Evolutionary conservation across 1,140 invertebrate genomes (phyloP), one percentile per base, ranked within the genome.

Genomic region (Drosophila tropicalis): DNA sequence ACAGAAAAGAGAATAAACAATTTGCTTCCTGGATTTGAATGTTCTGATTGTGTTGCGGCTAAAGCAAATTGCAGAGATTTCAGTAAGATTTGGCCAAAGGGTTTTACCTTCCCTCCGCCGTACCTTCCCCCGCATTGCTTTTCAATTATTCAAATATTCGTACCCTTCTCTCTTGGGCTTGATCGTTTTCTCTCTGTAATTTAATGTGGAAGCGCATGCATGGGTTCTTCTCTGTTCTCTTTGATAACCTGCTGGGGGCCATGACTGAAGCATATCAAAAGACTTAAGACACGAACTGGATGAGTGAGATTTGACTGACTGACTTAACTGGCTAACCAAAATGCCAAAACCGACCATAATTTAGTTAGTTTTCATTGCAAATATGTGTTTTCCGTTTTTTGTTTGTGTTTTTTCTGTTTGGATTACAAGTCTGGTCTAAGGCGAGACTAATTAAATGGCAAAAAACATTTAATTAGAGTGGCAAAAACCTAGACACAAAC

Each of bases 251-350:
- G 56, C 56, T 36, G 56, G 32, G 15, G 56, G 56, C 32, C 44
- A 51, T 58, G 56, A 10, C 15, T 58, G 56, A 36, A 36, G 54
- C 64, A 68, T 62, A 63, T 69, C 72, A 73, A 81, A 77, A 75
- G 78, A 78, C 81, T 81, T 25, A 73, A 70, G 75, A 69, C 72
- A 84, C 78, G 56, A 78, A 81, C 78, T 72, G 19, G 63, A 36
- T 36, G 29, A 58, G 3, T 58, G 17, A 47, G 29, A 44, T 17
- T n/a, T 44, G 15, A 9, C 41, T 44, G 7, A 47, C 44, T 51
- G 19, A 22, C 44, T n/a, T 17, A 44, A 15, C 41, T 44, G 41
- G 17, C 44, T 19, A 17, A 10, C 44, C 15, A 47, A 47, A 17
- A 47, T 19, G 15, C 15, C 15, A 44, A n/a, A n/a, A 15, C 41